Base-by-base conservation (phyloP, 2,888 invertebrate genomes). In the Melanchra persicariae region DNA sequence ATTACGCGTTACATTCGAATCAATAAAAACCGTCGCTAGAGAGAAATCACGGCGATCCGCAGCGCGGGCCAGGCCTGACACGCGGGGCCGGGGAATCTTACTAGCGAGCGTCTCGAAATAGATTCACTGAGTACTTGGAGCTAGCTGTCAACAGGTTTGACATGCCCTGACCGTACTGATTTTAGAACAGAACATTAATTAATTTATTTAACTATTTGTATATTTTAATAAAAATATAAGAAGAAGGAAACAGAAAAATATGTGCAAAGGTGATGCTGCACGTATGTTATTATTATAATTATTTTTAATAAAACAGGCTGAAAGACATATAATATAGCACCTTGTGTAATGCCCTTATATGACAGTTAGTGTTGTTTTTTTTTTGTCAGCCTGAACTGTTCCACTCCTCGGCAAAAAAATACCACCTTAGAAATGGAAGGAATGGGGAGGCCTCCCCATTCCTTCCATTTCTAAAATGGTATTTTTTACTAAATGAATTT, bases 21-120 rank as follows among this genome's bases (percentile, higher is more conserved):
- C 81, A 76, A 80, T 77, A 55, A 45, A 74, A 63, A 62, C 76
- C 58, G 22, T 63, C 37, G 43, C 61, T 24, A 76, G 37, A 34
- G 81, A 55, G 59, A 64, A 73, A 76, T 63, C 69, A 62, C 80
- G 55, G 24, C 19, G 51, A 19, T 15, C 47, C 24, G 22, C 26
- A 30, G 43, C 24, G 24, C 15, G 3, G 19, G 10, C 8, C 24
- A 80, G 58, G 26, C 60, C 45, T 61, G 60, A 1, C 47, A 58
- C 66, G 6, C 12, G 3, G 12, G 5, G 10, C 9, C 15, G 2
- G n/a, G 15, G 10, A 43, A 2, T 26, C 19, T 34, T 9, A 34
- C 22, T 34, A 52, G 17, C 26, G 55, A 52, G 17, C 26, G 55
- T 37, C 34, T 57, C 22, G 34, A 15, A 37, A 40, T 26, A 45